Percentiles rank a stretch among this genome's conserved stretches.
These are phyloP conservation scores for Trissolcus japonicus DNA, from an alignment of 2,888 invertebrate species.

Conservation along the genomic window DNA sequence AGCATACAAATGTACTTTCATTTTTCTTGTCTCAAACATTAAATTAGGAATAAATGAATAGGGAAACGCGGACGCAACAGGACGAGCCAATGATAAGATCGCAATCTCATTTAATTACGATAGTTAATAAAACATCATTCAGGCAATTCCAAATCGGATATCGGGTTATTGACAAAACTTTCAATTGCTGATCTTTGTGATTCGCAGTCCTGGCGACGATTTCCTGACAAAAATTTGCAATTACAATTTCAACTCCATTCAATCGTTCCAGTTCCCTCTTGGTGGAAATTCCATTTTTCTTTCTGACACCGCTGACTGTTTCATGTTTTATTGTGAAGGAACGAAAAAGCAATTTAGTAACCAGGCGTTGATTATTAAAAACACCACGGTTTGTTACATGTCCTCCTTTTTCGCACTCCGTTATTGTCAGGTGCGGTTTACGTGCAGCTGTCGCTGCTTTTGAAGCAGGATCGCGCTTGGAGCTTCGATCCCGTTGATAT, in stretches of 20 bases:
- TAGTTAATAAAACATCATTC: slow-evolving; percentile 27
- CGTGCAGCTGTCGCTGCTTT: slow-evolving; percentile 29
- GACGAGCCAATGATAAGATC: slow-evolving; percentile 11
- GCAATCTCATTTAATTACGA: slow-evolving; percentile 21
- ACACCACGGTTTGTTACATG: not conserved
- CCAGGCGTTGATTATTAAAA: slow-evolving; percentile 7
- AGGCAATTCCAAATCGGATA: slow-evolving; percentile 31
- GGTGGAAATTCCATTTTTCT: no score
- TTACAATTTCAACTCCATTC: no score
- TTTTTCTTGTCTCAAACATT: not conserved
- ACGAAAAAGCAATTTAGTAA: slow-evolving; percentile 1
- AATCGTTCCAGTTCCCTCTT: no score
- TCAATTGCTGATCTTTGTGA: no score
- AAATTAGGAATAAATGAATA: not conserved
- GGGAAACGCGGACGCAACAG: not conserved
- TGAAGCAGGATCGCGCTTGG: slow-evolving; percentile 4
- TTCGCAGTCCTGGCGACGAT: no score
- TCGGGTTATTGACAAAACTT: slow-evolving; percentile 17
- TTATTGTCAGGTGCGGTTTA: slow-evolving; percentile 17
- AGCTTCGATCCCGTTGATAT: slow-evolving; percentile 23
- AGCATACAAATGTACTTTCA: not conserved
- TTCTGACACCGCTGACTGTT: no score
- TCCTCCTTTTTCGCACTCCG: slow-evolving; percentile 13
- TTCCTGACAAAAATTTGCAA: no score
- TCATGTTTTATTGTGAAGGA: not conserved